These are phyloP conservation scores for Hapalemur alaotrensis DNA, from an alignment of 2,797 vertebrate genomes.

Conservation along the genomic window DNA sequence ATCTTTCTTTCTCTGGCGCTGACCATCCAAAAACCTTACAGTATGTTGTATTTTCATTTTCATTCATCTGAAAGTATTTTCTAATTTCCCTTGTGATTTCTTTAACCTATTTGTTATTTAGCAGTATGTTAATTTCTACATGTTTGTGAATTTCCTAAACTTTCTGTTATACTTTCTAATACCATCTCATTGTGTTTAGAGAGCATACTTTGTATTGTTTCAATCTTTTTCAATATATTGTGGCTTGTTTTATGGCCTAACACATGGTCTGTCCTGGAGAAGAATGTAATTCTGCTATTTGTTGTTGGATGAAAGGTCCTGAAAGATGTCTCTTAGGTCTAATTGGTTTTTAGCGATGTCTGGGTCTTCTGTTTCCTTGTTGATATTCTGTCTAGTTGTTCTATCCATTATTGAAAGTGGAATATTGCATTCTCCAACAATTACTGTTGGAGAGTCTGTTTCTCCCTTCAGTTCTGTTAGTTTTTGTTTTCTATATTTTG, in stretches of 20 bases:
- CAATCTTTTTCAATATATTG: not conserved
- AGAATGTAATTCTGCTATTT: not conserved
- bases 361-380: not conserved
- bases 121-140: not conserved
- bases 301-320: not conserved
- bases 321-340: not conserved
- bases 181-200: not conserved
- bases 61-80: not conserved
- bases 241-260: not conserved
- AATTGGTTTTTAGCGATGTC: not conserved
- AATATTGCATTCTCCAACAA: not conserved
- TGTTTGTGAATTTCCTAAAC: not conserved
- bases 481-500: not conserved
- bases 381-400: not conserved
- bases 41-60: not conserved
- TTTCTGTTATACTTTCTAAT: not conserved
- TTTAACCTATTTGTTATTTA: not conserved
- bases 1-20: no score
- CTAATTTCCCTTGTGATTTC: not conserved
- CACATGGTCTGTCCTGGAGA: not conserved
- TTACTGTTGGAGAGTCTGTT: not conserved
- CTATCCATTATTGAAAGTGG: not conserved
- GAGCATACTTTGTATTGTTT: not conserved
- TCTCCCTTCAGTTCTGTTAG: not conserved
- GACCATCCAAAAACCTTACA: not conserved